Conservation (phyloP, 37 sponge, comb jelly and placozoan species). For the Theonella swinhoei region DNA sequence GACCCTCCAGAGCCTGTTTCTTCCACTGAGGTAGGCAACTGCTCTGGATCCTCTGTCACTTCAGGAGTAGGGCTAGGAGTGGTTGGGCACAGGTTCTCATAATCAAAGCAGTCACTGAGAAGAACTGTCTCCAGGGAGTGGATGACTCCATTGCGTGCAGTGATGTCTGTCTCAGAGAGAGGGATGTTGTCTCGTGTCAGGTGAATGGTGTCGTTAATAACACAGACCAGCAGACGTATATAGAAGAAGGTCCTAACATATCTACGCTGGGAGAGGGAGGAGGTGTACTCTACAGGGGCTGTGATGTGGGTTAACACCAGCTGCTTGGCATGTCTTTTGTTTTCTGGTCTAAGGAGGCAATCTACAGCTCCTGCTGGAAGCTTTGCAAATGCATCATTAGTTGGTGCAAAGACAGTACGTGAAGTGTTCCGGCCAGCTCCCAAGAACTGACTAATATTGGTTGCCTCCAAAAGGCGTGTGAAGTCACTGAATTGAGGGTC, state of each 20-base stretch:
- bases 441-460: not conserved
- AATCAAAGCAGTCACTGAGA: not conserved
- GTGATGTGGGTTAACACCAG: slow-evolving; percentile 29
- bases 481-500: slow-evolving; percentile 15
- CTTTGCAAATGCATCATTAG: slow-evolving; percentile 31
- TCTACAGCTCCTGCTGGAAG: slow-evolving; percentile 6
- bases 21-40: no score
- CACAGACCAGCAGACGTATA: not conserved
- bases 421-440: not conserved
- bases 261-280: slow-evolving; percentile 6
- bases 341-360: slow-evolving; percentile 14
- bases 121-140: slow-evolving; percentile 13
- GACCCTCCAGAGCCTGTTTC: no score
- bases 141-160: slow-evolving; percentile 52
- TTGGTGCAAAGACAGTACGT: slow-evolving; percentile 49
- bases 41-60: no score
- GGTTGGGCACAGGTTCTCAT: not conserved
- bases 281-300: slow-evolving; percentile 24
- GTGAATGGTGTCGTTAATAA: not conserved
- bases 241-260: not conserved
- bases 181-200: slow-evolving; percentile 16
- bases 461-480: not conserved
- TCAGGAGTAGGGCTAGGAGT: no score
- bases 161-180: slow-evolving; percentile 17
- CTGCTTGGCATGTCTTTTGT: not conserved